A percentile compares a stretch with the other conserved stretches of the same genome.
Evolutionary conservation across 1,140 invertebrate species (phyloP).

Genomic region (Magallana ariakensis): DNA sequence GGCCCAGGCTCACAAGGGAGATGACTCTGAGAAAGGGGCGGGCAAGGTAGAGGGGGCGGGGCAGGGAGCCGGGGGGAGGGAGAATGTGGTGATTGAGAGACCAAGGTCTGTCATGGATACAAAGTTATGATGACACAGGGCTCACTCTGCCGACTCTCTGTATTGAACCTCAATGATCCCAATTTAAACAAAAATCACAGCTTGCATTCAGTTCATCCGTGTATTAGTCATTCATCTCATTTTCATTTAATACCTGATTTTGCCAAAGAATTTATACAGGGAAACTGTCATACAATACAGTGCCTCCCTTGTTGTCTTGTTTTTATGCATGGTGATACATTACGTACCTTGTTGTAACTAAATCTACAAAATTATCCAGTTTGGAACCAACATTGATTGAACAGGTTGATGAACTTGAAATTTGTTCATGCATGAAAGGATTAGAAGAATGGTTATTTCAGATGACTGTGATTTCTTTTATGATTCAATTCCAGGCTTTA

Average conservation of each 20-base stretch:
- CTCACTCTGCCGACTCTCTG: neutral
- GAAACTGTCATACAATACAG: too few species aligned
- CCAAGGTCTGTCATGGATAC: constrained; percentile 63
- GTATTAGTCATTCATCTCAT: neutral
- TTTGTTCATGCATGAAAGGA: neutral
- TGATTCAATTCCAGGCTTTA: neutral
- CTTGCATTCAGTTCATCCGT: too few species aligned
- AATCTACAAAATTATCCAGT: too few species aligned
- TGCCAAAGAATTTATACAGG: neutral
- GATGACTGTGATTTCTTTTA: neutral
- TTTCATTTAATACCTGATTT: neutral
- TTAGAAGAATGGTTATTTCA: neutral
- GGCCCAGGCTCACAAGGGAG: constrained; percentile 62
- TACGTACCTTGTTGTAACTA: too few species aligned
- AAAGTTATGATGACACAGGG: constrained; percentile 53
- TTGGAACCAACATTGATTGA: too few species aligned
- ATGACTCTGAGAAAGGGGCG: constrained; percentile 44
- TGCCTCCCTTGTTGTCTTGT: neutral
- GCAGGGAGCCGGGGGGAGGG: constrained; percentile 39
- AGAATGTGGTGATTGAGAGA: constrained; percentile 59
- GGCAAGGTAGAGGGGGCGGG: constrained; percentile 42
- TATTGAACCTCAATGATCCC: too few species aligned
- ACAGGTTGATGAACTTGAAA: neutral
- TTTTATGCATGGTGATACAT: neutral
- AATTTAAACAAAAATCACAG: too few species aligned